These are phyloP conservation scores for Petrocephalus sullivani DNA, from an alignment of 2,797 vertebrate genomes.

Conservation along the genomic window DNA sequence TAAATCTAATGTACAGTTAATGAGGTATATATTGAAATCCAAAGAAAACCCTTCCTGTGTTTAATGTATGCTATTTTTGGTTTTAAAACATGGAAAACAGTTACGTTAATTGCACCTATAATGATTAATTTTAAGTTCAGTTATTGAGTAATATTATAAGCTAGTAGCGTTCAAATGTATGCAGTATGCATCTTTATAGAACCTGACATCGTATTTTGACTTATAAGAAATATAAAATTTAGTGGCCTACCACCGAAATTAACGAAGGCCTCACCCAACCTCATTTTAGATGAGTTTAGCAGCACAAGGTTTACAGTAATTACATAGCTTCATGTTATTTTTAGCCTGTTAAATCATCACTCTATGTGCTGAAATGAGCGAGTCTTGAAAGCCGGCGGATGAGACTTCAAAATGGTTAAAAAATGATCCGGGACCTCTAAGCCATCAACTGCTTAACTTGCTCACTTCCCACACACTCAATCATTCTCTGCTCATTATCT, in stretches of 20 bases:
- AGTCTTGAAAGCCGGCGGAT: constrained; percentile 26
- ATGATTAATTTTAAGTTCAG: neutral
- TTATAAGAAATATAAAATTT: neutral
- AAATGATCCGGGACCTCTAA: neutral
- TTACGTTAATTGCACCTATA: neutral
- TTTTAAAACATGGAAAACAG: neutral
- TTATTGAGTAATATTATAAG: neutral
- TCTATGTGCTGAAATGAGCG: constrained; percentile 29
- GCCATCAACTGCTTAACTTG: neutral
- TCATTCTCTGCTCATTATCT: constrained; percentile 15
- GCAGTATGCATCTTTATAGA: neutral
- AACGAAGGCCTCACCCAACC: neutral
- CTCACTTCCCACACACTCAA: neutral
- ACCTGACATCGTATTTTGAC: neutral
- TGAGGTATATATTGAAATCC: neutral
- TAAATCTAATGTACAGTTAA: neutral
- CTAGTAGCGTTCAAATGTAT: neutral
- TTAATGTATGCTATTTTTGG: neutral
- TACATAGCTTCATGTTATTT: constrained; percentile 41
- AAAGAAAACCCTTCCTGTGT: neutral
- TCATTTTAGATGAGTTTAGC: neutral
- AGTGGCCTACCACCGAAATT: neutral
- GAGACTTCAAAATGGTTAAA: constrained; percentile 14
- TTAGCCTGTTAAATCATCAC: constrained; percentile 40
- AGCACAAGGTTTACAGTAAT: constrained; percentile 36